Evolutionary conservation across 1,140 invertebrate genomes (phyloP).

Genomic region (Eupristina koningsbergeri): DNA sequence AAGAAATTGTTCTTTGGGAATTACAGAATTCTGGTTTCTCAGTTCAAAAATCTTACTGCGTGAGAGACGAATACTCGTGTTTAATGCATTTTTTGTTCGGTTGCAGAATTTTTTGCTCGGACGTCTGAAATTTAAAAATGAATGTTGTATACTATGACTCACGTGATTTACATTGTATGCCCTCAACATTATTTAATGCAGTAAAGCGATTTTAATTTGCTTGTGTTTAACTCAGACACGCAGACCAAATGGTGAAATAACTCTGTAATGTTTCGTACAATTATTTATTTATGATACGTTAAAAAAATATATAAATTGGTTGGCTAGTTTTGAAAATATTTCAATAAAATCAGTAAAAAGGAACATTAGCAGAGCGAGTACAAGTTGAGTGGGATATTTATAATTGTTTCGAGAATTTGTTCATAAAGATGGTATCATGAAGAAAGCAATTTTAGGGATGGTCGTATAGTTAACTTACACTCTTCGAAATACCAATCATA

Average conservation of each 20-base stretch:
- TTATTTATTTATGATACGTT: neutral
- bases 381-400: neutral
- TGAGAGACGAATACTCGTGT: slow-evolving; percentile 1
- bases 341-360: no score
- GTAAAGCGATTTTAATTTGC: neutral
- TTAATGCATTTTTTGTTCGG: slow-evolving; percentile 8
- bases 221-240: neutral
- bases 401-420: neutral
- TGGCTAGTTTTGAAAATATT: no score
- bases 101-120: neutral
- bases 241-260: neutral
- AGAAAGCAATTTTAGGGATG: slow-evolving; percentile 19
- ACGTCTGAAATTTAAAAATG: neutral
- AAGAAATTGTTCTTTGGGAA: slow-evolving; percentile 9
- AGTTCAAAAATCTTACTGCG: slow-evolving; percentile 15
- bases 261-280: neutral
- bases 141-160: neutral
- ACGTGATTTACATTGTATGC: neutral
- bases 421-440: neutral
- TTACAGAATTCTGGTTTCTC: slow-evolving; percentile 21
- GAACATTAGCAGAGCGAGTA: neutral
- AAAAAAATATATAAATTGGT: no score
- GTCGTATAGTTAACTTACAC: neutral
- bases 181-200: neutral
- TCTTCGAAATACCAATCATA: slow-evolving; percentile 10